Evolutionary conservation across 2,888 invertebrate species (phyloP).

Genomic region (Ellobium chinense): DNA sequence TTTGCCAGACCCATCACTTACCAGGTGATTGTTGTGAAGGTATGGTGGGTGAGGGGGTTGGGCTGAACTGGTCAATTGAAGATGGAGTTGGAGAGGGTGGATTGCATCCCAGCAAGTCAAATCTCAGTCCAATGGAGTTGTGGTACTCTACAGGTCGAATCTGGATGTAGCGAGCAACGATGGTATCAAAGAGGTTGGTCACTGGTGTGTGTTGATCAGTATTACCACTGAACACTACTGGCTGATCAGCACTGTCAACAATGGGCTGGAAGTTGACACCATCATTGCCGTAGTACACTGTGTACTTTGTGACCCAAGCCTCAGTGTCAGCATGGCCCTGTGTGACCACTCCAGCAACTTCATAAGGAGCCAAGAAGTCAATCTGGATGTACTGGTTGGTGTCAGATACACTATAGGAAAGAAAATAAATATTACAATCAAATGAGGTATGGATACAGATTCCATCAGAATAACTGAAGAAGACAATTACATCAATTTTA

Average conservation of each 20-base stretch:
- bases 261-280: constrained; percentile 56
- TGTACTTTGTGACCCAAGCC: constrained; percentile 62
- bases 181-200: constrained; percentile 42
- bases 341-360: constrained; percentile 63
- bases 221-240: constrained; percentile 80
- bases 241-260: background rate
- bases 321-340: constrained; percentile 58
- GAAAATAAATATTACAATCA: background rate
- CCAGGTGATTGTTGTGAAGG: too few species aligned
- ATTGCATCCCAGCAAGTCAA: constrained; percentile 66
- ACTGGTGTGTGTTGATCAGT: constrained; percentile 54
- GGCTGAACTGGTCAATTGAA: constrained; percentile 34
- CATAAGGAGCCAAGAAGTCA: constrained; percentile 60
- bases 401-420: constrained; percentile 44
- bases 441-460: too few species aligned
- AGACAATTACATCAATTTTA: too few species aligned
- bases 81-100: constrained; percentile 58
- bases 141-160: constrained; percentile 78
- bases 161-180: constrained; percentile 60
- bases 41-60: too few species aligned
- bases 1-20: too few species aligned
- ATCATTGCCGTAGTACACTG: constrained; percentile 60
- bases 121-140: constrained; percentile 61
- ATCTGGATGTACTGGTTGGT: constrained; percentile 64
- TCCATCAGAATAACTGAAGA: too few species aligned